Conservation (phyloP, 2,888 invertebrate genomes). For the Piscicola geometra region DNA sequence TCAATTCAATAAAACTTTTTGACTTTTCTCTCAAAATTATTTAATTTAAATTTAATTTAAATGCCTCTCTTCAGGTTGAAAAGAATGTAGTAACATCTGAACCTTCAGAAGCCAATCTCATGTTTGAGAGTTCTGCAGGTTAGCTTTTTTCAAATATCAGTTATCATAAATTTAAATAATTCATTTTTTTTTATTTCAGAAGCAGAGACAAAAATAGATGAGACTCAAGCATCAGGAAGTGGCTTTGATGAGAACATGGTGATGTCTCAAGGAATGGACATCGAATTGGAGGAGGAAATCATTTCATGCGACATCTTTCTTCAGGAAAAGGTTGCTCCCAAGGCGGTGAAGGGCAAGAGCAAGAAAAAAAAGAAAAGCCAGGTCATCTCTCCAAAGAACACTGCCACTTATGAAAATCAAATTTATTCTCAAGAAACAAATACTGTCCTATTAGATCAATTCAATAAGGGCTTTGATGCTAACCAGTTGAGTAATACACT, state of each 20-base stretch:
- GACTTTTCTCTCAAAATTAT: background rate
- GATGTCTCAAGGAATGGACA: constrained; percentile 9
- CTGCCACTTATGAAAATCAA: too few relatives aligned
- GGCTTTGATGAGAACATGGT: background rate
- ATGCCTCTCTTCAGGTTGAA: background rate
- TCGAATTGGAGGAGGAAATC: constrained; percentile 25
- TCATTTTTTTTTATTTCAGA: background rate
- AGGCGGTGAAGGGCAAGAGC: background rate
- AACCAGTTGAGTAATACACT: too few relatives aligned
- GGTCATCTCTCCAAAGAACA: too few relatives aligned
- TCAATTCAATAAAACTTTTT: background rate
- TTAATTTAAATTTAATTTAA: background rate
- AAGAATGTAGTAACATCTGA: background rate
- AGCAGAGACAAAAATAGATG: background rate
- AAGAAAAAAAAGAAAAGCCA: background rate
- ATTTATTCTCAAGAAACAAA: too few relatives aligned
- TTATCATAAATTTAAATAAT: background rate
- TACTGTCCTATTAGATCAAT: too few relatives aligned
- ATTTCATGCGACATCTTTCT: background rate
- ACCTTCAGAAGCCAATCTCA: background rate
- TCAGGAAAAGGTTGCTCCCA: background rate
- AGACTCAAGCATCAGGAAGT: background rate
- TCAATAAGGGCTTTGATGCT: too few relatives aligned
- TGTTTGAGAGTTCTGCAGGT: background rate
- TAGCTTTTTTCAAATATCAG: background rate